phyloP scores from a whole-genome alignment of 2,113 vertebrate genomes.

The Ellobius talpinus region DNA sequence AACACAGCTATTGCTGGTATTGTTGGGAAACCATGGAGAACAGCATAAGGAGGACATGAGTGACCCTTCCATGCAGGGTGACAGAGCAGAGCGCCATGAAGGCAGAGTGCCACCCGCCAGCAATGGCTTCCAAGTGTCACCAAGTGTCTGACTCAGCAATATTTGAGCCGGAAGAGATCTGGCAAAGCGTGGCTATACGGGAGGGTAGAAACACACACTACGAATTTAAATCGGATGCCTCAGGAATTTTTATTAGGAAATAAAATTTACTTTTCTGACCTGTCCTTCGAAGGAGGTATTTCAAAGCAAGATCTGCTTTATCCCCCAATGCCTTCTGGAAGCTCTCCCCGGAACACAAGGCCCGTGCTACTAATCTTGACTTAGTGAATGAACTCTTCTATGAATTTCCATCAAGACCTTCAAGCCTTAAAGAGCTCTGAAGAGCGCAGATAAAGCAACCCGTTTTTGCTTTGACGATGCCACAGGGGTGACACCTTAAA shows the following conservation, averaged over 20 bases:
- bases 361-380: conserved; percentile 68
- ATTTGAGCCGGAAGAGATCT: not conserved
- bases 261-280: conserved; percentile 16
- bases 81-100: not conserved
- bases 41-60: not conserved
- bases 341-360: not conserved
- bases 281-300: not conserved
- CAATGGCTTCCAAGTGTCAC: not conserved
- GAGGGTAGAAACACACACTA: not conserved
- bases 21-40: not conserved
- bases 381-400: conserved; percentile 65
- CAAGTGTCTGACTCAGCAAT: accelerated
- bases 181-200: accelerated
- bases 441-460: conserved; percentile 1
- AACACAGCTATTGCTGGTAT: not conserved
- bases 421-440: conserved; percentile 45
- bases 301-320: conserved; percentile 41
- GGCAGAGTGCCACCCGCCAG: not conserved
- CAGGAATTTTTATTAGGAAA: not conserved
- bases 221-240: conserved; percentile 34
- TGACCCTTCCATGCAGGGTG: not conserved
- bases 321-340: conserved; percentile 31
- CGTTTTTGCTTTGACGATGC: conserved; percentile 1
- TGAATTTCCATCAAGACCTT: conserved; percentile 60
- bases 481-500: conserved; percentile 37